Conservation (phyloP, 2,888 invertebrate genomes). For the Odontocolon sp. region DNA sequence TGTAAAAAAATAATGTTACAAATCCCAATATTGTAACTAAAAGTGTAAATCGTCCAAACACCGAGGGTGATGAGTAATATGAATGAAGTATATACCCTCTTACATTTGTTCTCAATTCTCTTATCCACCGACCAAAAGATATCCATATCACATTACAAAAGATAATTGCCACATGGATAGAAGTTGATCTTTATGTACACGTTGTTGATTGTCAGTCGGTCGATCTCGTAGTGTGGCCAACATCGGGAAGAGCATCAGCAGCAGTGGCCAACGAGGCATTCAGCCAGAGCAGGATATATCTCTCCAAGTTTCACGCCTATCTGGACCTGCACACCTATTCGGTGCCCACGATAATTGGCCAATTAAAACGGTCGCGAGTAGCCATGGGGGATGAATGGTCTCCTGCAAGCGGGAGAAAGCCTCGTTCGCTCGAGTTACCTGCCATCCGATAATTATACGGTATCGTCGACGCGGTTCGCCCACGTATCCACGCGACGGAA, state of each 20-base stretch:
- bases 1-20: not conserved
- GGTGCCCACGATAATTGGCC: conserved; percentile 80
- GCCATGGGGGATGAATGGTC: conserved; percentile 50
- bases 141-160: conserved; percentile 28
- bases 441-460: conserved; percentile 78
- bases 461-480: conserved; percentile 75
- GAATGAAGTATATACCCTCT: not conserved
- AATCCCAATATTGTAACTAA: not conserved
- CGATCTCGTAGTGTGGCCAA: conserved; percentile 34
- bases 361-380: conserved; percentile 77
- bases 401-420: conserved; percentile 60
- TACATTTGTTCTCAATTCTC: not conserved
- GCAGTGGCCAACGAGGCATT: conserved; percentile 63
- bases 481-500: conserved; percentile 73
- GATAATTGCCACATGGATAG: conserved; percentile 46
- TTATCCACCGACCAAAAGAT: conserved; percentile 29
- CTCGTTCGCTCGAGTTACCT: conserved; percentile 74
- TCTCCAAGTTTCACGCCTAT: conserved; percentile 79
- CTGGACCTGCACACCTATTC: conserved; percentile 77
- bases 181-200: conserved; percentile 30
- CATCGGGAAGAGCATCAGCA: conserved; percentile 39
- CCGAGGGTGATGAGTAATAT: not conserved
- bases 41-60: too few species aligned
- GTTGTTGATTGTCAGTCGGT: conserved; percentile 29
- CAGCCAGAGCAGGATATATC: conserved; percentile 72